A percentile compares a stretch with the other conserved stretches of the same genome.
Conservation (phyloP, 2,113 vertebrate genomes). For the Sinocyclocheilus maitianheensis region DNA sequence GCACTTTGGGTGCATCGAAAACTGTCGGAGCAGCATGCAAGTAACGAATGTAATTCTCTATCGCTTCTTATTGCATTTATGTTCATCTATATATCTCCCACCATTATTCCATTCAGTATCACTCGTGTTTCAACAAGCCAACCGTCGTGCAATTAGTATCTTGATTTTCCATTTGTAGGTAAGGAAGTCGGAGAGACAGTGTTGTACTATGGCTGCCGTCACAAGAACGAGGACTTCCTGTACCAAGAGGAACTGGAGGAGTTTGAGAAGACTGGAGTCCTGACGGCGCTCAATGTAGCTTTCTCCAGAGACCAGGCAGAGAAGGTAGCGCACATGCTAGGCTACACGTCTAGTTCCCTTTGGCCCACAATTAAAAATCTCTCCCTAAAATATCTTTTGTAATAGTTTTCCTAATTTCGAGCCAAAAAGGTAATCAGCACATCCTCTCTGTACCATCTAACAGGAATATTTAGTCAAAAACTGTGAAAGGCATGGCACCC, state of each 20-base stretch:
- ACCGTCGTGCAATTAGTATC: background rate
- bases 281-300: constrained; percentile 87
- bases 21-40: no score
- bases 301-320: constrained; percentile 92
- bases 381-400: background rate
- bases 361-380: background rate
- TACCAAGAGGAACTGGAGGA: constrained; percentile 86
- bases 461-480: background rate
- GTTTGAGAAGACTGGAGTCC: constrained; percentile 44
- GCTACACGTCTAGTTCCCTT: background rate
- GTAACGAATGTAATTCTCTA: no score
- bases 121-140: no score
- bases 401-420: background rate
- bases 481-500: no score
- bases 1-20: no score
- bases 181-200: constrained; percentile 92
- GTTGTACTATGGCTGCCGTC: constrained; percentile 90
- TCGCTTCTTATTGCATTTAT: no score
- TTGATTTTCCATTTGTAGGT: constrained; percentile 70
- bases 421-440: background rate
- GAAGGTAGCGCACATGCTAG: constrained; percentile 77
- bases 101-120: no score
- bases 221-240: constrained; percentile 84
- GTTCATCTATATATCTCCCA: no score
- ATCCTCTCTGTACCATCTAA: background rate